phyloP scores from a whole-genome alignment of 2,113 vertebrate species.

The Psophia crepitans region DNA sequence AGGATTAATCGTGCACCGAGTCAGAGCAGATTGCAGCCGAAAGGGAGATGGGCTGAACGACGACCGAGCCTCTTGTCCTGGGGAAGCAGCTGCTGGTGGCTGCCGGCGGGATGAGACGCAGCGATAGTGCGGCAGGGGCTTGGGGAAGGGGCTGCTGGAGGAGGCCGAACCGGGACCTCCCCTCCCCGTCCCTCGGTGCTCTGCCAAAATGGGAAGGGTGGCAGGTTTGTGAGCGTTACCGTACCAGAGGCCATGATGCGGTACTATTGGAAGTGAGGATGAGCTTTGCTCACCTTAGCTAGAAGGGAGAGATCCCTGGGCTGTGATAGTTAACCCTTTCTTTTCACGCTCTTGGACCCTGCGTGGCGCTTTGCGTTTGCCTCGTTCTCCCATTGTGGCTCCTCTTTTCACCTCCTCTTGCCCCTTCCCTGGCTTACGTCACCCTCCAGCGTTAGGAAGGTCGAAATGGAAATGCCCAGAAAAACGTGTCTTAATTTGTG shows the following conservation, averaged over 20 bases:
- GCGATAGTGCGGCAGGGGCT: background rate
- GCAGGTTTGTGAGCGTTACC: background rate
- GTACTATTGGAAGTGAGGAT: background rate
- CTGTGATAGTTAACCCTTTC: background rate
- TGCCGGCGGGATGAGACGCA: accelerated
- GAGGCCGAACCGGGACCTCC: background rate
- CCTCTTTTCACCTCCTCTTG: background rate
- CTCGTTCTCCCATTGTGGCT: background rate
- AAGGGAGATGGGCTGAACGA: background rate
- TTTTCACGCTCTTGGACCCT: background rate
- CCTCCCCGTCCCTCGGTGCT: background rate
- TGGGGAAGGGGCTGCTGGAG: background rate
- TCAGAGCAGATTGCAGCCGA: background rate
- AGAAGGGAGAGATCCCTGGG: background rate
- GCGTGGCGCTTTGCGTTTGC: accelerated
- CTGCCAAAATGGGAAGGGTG: background rate
- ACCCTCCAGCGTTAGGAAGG: background rate
- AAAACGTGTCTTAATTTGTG: accelerated
- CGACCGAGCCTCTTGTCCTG: background rate
- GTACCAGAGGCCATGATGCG: accelerated
- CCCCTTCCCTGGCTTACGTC: background rate
- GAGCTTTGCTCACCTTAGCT: background rate
- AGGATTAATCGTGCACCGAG: background rate
- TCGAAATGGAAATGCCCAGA: background rate
- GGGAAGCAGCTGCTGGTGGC: no score